These are phyloP conservation scores for Thalassaphorura encarpata DNA, from an alignment of 1,140 invertebrate species.

Conservation along the genomic window DNA sequence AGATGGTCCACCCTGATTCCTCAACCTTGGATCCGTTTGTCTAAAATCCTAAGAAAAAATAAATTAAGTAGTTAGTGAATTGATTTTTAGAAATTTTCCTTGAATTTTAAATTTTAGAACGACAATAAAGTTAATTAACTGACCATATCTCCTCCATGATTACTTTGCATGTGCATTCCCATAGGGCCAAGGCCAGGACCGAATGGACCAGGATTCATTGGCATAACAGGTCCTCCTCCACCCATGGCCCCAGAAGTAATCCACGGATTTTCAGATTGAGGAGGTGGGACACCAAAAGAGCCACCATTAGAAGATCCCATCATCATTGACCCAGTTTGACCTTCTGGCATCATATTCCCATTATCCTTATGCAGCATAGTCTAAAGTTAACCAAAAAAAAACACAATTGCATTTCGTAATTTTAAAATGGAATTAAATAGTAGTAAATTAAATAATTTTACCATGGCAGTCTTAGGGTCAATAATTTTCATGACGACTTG, in stretches of 20 bases:
- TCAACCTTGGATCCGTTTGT: conserved; percentile 39
- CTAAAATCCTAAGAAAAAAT: conserved; percentile 44
- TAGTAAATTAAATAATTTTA: too few species aligned
- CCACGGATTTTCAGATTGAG: conserved; percentile 36
- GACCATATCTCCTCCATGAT: conserved; percentile 31
- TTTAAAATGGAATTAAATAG: not conserved
- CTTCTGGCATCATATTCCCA: conserved; percentile 28
- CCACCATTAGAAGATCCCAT: conserved; percentile 31
- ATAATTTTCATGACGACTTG: conserved; percentile 98
- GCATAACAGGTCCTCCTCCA: conserved; percentile 27
- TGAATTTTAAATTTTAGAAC: not conserved
- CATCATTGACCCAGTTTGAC: conserved; percentile 23
- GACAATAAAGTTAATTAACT: not conserved
- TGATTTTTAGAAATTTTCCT: not conserved
- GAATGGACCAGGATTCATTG: conserved; percentile 31
- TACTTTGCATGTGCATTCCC: conserved; percentile 30
- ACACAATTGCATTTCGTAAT: not conserved
- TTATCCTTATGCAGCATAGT: conserved; percentile 82
- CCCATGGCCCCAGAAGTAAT: conserved; percentile 21
- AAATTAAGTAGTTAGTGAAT: too few species aligned
- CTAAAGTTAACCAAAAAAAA: conserved; percentile 9
- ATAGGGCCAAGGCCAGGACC: conserved; percentile 33
- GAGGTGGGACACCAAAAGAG: conserved; percentile 37
- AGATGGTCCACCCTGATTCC: conserved; percentile 8
- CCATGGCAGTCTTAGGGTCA: conserved; percentile 86